Conservation (phyloP, 2,113 vertebrate genomes). For the Cygnus buccinator region DNA sequence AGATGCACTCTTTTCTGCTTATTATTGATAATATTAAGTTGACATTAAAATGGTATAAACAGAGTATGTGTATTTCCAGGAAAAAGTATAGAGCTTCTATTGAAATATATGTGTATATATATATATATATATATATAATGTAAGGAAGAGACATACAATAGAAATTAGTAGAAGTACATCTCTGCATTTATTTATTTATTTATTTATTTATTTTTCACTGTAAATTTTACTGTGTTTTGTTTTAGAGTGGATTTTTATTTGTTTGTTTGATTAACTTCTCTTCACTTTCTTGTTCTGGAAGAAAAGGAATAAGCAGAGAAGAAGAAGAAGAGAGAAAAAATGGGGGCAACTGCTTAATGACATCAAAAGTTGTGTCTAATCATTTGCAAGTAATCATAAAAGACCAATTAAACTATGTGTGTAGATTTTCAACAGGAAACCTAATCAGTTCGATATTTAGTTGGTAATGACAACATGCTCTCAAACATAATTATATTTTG, state of each 20-base stretch:
- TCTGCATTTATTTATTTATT: too few species aligned
- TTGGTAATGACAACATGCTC: background rate
- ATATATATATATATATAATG: too few species aligned
- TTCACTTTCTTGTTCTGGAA: background rate
- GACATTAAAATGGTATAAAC: background rate
- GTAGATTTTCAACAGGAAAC: background rate
- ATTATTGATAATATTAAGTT: background rate
- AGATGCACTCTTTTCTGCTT: slow-evolving; percentile 5
- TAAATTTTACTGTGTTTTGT: background rate
- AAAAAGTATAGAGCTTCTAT: background rate
- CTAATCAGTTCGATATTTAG: background rate
- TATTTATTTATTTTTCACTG: background rate
- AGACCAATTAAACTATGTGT: background rate
- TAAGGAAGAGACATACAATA: background rate
- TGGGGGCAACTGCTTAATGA: background rate
- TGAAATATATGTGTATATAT: too few species aligned
- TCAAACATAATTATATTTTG: background rate
- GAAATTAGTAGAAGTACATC: background rate
- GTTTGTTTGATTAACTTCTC: background rate
- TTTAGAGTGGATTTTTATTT: background rate
- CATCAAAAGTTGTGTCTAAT: background rate
- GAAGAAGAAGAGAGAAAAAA: background rate
- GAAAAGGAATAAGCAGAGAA: background rate
- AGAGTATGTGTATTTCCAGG: background rate
- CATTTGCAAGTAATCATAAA: background rate